These are phyloP conservation scores for Brachystomella parvula DNA, from an alignment of 1,140 invertebrate species.

Conservation along the genomic window DNA sequence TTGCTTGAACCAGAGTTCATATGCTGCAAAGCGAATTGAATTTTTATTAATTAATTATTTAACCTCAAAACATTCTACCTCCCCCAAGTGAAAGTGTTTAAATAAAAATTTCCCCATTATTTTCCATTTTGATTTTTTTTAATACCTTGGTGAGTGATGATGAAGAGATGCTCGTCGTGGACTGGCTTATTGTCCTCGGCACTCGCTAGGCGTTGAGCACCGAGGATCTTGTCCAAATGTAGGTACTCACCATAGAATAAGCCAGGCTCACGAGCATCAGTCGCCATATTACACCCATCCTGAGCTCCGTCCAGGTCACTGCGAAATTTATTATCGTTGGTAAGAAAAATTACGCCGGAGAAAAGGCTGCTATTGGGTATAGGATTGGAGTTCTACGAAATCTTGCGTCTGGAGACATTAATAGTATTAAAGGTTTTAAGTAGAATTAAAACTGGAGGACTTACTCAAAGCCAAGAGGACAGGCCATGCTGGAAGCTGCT, in stretches of 20 bases:
- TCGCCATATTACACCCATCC: conserved; percentile 34
- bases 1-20: conserved; percentile 99
- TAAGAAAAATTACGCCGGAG: too few species aligned
- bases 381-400: too few species aligned
- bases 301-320: conserved; percentile 22
- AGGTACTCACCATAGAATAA: conserved; percentile 80
- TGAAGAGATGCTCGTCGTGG: conserved; percentile 96
- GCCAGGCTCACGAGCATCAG: conserved; percentile 43
- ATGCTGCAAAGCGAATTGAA: conserved; percentile 57
- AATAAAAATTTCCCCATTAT: not conserved
- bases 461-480: too few species aligned
- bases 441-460: too few species aligned
- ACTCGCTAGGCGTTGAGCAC: conserved; percentile 75
- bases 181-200: conserved; percentile 60
- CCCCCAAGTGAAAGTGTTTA: not conserved
- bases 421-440: too few species aligned
- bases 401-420: too few species aligned
- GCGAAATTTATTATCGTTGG: too few species aligned
- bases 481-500: too few species aligned
- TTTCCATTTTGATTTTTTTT: conserved; percentile 13
- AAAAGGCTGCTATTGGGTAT: too few species aligned
- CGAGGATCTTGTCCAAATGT: conserved; percentile 79
- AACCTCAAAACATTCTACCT: not conserved
- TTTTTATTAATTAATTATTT: not conserved
- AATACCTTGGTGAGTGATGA: conserved; percentile 92